Percentiles rank a stretch among this genome's conserved stretches.
Conservation (phyloP, 1,140 invertebrate genomes). For the Zophobas atratus region DNA sequence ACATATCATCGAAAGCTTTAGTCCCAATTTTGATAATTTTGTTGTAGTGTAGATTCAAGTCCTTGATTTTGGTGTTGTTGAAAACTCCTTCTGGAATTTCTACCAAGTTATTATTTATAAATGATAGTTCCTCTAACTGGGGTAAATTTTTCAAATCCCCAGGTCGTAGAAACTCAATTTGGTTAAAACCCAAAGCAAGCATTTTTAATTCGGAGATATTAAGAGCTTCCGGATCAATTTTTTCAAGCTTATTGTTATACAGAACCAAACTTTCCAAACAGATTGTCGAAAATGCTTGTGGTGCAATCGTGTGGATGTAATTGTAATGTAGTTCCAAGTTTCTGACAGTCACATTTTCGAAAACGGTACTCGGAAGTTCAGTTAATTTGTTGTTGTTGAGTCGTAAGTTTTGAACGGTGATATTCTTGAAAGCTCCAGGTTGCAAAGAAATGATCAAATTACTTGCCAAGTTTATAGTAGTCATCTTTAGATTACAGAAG, state of each 20-base stretch:
- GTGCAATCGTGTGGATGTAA: background rate
- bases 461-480: background rate
- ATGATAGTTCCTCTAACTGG: conserved; percentile 33
- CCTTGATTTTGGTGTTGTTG: conserved; percentile 25
- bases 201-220: background rate
- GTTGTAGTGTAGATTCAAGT: conserved; percentile 50
- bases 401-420: background rate
- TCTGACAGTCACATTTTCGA: conserved; percentile 7
- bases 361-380: background rate
- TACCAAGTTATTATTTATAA: conserved; percentile 45
- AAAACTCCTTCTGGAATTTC: conserved; percentile 51
- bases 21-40: conserved; percentile 48
- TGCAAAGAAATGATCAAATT: background rate
- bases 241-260: background rate
- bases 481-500: background rate
- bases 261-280: background rate
- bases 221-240: background rate
- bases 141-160: conserved; percentile 52
- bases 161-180: background rate
- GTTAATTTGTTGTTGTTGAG: conserved; percentile 1
- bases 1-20: conserved; percentile 49
- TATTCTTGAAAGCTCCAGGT: conserved; percentile 3
- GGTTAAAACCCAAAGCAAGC: conserved; percentile 2
- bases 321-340: conserved; percentile 3
- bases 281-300: background rate